Evolutionary conservation across 2,113 vertebrate species (phyloP).

Genomic region (Hyla sarda): DNA sequence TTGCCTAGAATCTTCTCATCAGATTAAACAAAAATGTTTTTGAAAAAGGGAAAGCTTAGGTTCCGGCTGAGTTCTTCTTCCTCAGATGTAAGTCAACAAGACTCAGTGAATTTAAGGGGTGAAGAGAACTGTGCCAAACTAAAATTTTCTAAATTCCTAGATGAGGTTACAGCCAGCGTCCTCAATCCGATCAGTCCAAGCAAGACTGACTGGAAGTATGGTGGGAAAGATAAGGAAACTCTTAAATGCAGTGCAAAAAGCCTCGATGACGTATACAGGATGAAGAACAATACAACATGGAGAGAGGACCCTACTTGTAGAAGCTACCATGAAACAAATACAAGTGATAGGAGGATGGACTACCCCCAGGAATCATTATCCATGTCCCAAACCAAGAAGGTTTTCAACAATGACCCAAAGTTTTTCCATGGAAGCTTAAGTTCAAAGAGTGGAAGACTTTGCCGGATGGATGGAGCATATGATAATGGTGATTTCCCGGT

Average conservation of each 20-base stretch:
- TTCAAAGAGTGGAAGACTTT: slow-evolving; percentile 61
- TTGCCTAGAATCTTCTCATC: not conserved
- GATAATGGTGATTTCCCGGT: slow-evolving; percentile 70
- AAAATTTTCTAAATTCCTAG: slow-evolving; percentile 90
- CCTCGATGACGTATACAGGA: slow-evolving; percentile 61
- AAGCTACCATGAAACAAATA: slow-evolving; percentile 74
- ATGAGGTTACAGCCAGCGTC: slow-evolving; percentile 85
- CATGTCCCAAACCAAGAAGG: slow-evolving; percentile 64
- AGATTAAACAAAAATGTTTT: slow-evolving; percentile 29
- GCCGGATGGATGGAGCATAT: slow-evolving; percentile 72
- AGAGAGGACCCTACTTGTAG: slow-evolving; percentile 70
- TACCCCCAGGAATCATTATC: slow-evolving; percentile 59
- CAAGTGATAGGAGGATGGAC: slow-evolving; percentile 75
- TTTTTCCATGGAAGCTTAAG: slow-evolving; percentile 57
- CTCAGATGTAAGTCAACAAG: slow-evolving; percentile 65
- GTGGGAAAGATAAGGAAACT: slow-evolving; percentile 64
- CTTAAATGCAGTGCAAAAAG: slow-evolving; percentile 62
- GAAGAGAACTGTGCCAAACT: slow-evolving; percentile 77
- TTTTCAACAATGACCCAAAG: slow-evolving; percentile 64
- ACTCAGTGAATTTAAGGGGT: slow-evolving; percentile 65
- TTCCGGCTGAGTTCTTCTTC: slow-evolving; percentile 59
- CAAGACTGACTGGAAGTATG: slow-evolving; percentile 66
- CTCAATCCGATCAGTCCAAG: slow-evolving; percentile 76
- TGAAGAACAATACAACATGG: slow-evolving; percentile 61
- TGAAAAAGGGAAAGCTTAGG: slow-evolving; percentile 62